Evolutionary conservation across 2,113 vertebrate species (phyloP), one percentile per base, ranked within the genome.

Genomic region (Pelmatolapia mariae): DNA sequence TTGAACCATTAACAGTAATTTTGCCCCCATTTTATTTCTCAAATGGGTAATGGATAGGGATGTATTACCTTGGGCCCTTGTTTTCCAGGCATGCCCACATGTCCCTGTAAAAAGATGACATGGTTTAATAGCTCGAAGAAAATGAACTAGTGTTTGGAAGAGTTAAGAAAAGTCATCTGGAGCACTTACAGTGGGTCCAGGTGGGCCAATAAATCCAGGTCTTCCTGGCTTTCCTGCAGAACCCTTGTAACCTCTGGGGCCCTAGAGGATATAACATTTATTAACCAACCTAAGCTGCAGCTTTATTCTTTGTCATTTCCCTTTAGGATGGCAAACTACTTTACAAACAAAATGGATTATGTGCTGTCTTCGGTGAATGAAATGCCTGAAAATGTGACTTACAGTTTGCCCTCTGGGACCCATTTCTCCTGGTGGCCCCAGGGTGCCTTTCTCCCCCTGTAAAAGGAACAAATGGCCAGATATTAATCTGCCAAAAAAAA

Each of bases 381-480:
- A 83, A 78, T 52, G 52, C 45, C 68, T 89, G 84, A 89, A 92
- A 78, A 88, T 89, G 22, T 85, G 83, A 95, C 96, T 96, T 94
- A 97, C 97, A 71, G 94, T 89, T 85, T 31, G 91, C 82, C 97
- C 97, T 91, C 91, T 90, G 86, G 92, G 96, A 16, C 97, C 97
- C 95, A 97, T 96, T 88, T 96, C 94, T 87, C 97, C 97, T 57
- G 73, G 79, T 68, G 91, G 89, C 57, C 97, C 97, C 29, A 81
- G 83, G 73, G 83, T 43, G 29, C 97, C 97, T 90, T 95, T 97
- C 84, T 97, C 97, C 87, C 97, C 97, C 96, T 97, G 78, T 91
- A 61, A 90, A 89, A 87, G 40, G 91, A 47, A 66, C 33, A 81
- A 86, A 87, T n/a, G 16, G 68, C 10, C 68, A 86, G n/a, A 24